phyloP scores from a whole-genome alignment of 2,797 vertebrate species.

The Peromyscus aztecus region DNA sequence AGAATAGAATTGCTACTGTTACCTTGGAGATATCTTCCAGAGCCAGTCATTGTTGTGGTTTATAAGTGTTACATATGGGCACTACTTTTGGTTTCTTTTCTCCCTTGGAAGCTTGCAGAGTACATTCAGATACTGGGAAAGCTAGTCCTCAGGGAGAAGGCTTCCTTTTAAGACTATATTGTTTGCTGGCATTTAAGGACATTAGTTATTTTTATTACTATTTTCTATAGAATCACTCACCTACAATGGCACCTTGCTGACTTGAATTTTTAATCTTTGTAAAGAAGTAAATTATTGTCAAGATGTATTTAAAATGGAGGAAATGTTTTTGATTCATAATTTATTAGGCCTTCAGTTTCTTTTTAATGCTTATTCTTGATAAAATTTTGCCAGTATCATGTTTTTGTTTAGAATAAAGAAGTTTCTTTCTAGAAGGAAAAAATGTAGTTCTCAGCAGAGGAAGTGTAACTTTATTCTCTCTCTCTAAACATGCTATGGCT shows the following conservation, averaged over 20 bases:
- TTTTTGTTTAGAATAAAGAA: slow-evolving; percentile 40
- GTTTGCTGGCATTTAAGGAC: slow-evolving; percentile 44
- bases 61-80: too few relatives aligned
- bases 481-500: background rate
- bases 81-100: background rate
- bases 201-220: slow-evolving; percentile 56
- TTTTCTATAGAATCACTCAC: slow-evolving; percentile 21
- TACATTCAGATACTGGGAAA: background rate
- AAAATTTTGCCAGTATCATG: background rate
- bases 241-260: background rate
- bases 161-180: slow-evolving; percentile 32
- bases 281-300: background rate
- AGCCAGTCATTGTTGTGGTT: background rate
- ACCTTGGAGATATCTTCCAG: background rate
- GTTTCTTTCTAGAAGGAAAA: background rate
- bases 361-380: slow-evolving; percentile 50
- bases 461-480: background rate
- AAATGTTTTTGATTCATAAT: slow-evolving; percentile 15
- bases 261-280: slow-evolving; percentile 40
- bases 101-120: background rate
- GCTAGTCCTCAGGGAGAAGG: too few relatives aligned
- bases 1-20: background rate
- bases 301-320: background rate
- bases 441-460: background rate
- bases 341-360: slow-evolving; percentile 22